phyloP scores from a whole-genome alignment of 2,113 vertebrate genomes.

The Aviceda subcristata region DNA sequence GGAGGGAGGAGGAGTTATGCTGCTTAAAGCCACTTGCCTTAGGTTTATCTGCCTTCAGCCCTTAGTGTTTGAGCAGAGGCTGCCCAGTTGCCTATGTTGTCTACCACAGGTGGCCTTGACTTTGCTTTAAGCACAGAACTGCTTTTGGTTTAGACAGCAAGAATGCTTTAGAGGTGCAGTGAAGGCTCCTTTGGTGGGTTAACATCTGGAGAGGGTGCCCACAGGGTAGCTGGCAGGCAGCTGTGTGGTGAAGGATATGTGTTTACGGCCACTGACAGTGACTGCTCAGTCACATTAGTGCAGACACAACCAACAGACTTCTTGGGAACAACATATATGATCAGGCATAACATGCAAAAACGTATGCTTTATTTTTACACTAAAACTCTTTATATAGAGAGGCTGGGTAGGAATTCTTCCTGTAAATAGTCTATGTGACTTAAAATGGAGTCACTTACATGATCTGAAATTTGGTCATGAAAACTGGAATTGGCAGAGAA shows the following conservation, averaged over 20 bases:
- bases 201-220: background rate
- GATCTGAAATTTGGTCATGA: background rate
- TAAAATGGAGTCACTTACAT: background rate
- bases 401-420: background rate
- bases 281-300: background rate
- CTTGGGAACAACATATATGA: background rate
- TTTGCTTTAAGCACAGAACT: background rate
- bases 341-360: background rate
- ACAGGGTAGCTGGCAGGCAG: background rate
- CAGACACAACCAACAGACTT: background rate
- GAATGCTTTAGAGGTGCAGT: background rate
- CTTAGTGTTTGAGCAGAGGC: background rate
- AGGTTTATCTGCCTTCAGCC: background rate
- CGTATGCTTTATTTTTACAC: background rate
- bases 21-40: background rate
- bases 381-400: background rate
- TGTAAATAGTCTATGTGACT: background rate
- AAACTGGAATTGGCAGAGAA: background rate
- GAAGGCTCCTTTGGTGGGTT: background rate
- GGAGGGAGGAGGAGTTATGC: background rate
- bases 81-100: background rate
- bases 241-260: background rate
- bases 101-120: background rate
- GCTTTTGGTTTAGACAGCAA: background rate
- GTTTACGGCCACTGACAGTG: background rate